Evolutionary conservation across 2,113 vertebrate genomes (phyloP).

Genomic region (Cochlearius cochlearius): DNA sequence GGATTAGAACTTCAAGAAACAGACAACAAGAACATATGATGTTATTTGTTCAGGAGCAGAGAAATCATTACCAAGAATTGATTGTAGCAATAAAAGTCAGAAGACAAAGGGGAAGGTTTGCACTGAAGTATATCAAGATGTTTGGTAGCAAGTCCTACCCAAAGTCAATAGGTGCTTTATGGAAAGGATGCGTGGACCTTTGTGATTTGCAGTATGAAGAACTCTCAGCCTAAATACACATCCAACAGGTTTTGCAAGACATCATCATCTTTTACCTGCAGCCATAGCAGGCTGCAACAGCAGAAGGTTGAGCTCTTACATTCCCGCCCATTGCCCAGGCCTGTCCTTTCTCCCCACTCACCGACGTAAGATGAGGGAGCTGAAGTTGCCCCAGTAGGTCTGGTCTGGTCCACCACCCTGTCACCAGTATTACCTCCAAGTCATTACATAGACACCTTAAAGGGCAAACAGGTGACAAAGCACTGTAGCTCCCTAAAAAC

Average conservation of each 20-base stretch:
- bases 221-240: not conserved
- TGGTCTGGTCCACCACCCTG: not conserved
- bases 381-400: not conserved
- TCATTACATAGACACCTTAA: not conserved
- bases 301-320: not conserved
- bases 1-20: not conserved
- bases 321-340: not conserved
- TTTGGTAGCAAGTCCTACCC: not conserved
- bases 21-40: not conserved
- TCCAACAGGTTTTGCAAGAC: not conserved
- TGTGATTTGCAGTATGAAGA: not conserved
- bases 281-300: not conserved
- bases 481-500: not conserved
- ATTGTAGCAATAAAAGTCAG: not conserved
- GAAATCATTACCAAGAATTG: not conserved
- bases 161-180: not conserved
- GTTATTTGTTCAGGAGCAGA: not conserved
- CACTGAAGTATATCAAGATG: not conserved
- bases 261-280: not conserved
- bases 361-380: accelerated
- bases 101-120: not conserved
- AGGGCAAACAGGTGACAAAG: not conserved
- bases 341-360: not conserved
- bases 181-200: not conserved
- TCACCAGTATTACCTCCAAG: not conserved